Evolutionary conservation across 1,140 invertebrate genomes (phyloP), one percentile per base, ranked within the genome.

Genomic region (Diorhabda carinulata): DNA sequence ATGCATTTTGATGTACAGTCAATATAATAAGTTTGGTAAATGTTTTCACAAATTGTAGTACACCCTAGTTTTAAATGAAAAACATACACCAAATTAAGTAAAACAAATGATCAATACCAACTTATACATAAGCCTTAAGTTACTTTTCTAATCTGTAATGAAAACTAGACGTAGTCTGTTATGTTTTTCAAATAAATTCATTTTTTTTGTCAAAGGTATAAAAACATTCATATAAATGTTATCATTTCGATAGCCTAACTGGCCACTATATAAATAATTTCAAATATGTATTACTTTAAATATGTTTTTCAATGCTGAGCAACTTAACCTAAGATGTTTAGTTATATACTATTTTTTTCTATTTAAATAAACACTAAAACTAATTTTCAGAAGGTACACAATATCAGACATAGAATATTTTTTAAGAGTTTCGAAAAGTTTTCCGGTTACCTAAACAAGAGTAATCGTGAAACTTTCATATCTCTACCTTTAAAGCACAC

Each of bases 351-450:
- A 58, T 67, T 25, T 25, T 25, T 25, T 72, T 69, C 64, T 57
- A 71, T 74, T 73, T 73, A 74, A 77, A 77, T 77, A 77, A 78
- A 74, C 70, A 77, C 75, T 77, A 75, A 72, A 68, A 73, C 75
- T 77, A 78, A 73, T 70, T 73, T 77, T 76, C 71, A 65, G 73
- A 78, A 77, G 77, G 77, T 78, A 77, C 76, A 77, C 72, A 74
- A 78, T 78, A 77, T 78, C 76, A 78, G 76, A 78, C 74, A 75
- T 73, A 76, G 71, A 74, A 72, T 72, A 75, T 70, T 73, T 58
- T 45, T 64, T 57, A 9, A 45, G 59, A 58, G 43, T 58, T 47
- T 60, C 10, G 57, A 7, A 67, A 47, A 67, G 58, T 60, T 47
- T 43, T 10, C 9, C 7, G 25, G 52, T 64, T 25, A 44, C 43